A percentile compares a stretch with the other conserved stretches of the same genome.
Conservation (phyloP, 2,797 vertebrate genomes). For the Amazona ochrocephala region DNA sequence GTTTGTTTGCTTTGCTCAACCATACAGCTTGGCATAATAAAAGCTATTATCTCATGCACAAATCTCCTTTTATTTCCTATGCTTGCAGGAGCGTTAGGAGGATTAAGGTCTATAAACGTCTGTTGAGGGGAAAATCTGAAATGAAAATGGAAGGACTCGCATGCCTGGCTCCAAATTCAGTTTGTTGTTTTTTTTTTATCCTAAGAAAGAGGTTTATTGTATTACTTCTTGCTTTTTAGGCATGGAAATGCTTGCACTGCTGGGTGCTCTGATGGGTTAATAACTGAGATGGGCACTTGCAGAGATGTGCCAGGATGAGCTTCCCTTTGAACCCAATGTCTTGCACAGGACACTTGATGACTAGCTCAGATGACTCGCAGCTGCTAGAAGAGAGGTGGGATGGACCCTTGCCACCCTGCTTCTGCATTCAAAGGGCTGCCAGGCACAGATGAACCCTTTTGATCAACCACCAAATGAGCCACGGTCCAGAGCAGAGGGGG, state of each 20-base stretch:
- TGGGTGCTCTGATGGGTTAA: neutral
- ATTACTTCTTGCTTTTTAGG: neutral
- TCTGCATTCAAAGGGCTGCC: neutral
- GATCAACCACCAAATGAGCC: neutral
- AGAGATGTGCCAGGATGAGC: neutral
- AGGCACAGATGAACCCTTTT: neutral
- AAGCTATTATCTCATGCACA: neutral
- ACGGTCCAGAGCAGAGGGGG: neutral
- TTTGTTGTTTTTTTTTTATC: neutral
- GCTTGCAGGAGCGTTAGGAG: neutral
- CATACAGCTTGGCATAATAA: neutral
- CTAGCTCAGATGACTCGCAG: neutral
- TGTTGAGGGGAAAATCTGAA: neutral
- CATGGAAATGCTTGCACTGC: neutral
- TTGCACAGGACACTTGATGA: neutral
- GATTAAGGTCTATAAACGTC: neutral
- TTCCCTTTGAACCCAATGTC: neutral
- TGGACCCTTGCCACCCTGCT: accelerated
- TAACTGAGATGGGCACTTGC: neutral
- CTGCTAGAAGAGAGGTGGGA: neutral
- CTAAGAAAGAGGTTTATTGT: neutral
- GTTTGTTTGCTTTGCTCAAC: neutral
- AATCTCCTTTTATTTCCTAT: neutral
- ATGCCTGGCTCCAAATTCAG: neutral
- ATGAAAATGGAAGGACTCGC: neutral